phyloP scores from a whole-genome alignment of 2,888 invertebrate genomes.

The Nomada fabriciana region DNA sequence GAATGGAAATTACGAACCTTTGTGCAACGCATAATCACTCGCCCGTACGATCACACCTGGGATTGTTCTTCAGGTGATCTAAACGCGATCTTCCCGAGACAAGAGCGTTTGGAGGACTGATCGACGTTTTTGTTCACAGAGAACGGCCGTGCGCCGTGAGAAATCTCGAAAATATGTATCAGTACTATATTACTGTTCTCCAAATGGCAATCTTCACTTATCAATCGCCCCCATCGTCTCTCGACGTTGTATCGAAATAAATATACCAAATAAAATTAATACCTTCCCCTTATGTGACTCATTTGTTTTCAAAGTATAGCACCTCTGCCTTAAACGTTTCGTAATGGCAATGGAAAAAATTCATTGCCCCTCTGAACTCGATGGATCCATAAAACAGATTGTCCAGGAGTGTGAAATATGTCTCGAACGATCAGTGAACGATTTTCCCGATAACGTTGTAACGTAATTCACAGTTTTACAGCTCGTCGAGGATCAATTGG shows the following conservation, averaged over 20 bases:
- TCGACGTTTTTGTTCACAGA: conserved; percentile 36
- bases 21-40: conserved; percentile 42
- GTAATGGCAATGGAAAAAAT: too few species aligned
- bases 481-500: too few species aligned
- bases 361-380: too few species aligned
- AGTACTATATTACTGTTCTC: conserved; percentile 2
- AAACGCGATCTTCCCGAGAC: conserved; percentile 48
- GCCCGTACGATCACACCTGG: not conserved
- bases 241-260: not conserved
- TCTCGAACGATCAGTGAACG: too few species aligned
- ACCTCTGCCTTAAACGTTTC: too few species aligned
- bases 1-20: conserved; percentile 54
- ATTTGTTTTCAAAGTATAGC: too few species aligned
- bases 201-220: not conserved
- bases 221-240: not conserved
- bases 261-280: too few species aligned
- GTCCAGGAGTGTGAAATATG: too few species aligned
- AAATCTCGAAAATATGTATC: conserved; percentile 26
- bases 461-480: too few species aligned
- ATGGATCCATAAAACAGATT: too few species aligned
- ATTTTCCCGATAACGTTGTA: too few species aligned
- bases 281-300: too few species aligned
- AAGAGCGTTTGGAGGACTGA: conserved; percentile 56
- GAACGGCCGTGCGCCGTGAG: conserved; percentile 21
- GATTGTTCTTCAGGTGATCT: conserved; percentile 31